Evolutionary conservation across 2,113 vertebrate species (phyloP).

Genomic region (Eulemur rufifrons): DNA sequence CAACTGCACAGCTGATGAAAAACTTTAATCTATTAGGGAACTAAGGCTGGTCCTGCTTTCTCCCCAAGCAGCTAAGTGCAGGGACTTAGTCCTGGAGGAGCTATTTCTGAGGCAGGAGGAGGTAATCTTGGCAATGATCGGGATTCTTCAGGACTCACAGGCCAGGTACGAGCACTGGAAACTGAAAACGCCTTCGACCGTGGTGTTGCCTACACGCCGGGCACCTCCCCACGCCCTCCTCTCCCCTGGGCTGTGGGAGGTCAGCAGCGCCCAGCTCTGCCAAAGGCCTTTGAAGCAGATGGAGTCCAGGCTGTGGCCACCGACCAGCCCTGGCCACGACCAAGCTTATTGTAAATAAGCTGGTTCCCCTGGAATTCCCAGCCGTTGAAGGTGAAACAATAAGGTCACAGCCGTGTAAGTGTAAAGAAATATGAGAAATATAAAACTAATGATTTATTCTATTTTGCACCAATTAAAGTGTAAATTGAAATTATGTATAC

Average conservation of each 20-base stretch:
- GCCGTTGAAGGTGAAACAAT: neutral
- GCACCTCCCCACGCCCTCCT: fast-evolving
- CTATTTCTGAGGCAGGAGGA: neutral
- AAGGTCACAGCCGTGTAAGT: neutral
- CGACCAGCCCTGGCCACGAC: no score
- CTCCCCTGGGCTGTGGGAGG: neutral
- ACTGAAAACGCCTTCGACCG: neutral
- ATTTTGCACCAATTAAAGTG: neutral
- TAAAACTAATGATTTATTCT: neutral
- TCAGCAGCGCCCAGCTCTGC: neutral
- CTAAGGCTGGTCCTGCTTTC: neutral
- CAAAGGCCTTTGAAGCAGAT: neutral
- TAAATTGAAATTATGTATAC: neutral
- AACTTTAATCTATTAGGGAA: neutral
- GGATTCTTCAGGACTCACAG: neutral
- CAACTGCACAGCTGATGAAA: neutral
- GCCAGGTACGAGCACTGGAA: neutral
- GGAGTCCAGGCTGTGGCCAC: neutral
- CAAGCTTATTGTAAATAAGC: neutral
- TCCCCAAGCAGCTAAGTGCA: neutral
- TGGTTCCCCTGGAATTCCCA: neutral
- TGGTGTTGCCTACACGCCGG: fast-evolving
- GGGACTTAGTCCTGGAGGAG: neutral
- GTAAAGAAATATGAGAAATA: neutral
- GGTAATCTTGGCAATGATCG: neutral